Evolutionary conservation across 2,888 invertebrate species (phyloP), one percentile per base, ranked within the genome.

Genomic region (Gymnosoma rotundatum): DNA sequence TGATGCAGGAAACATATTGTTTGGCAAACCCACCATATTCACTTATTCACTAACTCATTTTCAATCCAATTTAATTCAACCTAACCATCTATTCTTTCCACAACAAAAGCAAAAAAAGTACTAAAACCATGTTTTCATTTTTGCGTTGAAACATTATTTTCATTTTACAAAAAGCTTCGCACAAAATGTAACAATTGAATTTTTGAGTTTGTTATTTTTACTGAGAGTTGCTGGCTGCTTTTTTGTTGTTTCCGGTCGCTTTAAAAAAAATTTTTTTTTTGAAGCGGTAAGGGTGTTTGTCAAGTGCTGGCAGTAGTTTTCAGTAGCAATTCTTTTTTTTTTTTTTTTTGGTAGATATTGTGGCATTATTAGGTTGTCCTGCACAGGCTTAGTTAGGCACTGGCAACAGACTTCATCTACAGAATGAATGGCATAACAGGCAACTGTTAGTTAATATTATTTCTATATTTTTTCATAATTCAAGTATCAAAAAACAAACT

Each of bases 91-190:
- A 67, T 76, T 78, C 81, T 80, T 85, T 86, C 73, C 81, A 81
- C 3, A 21, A 52, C 7, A n/a, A 20, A 48, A 21, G 14, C 32
- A 25, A 50, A 38, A 75, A 48, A 66, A 36, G 36, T n/a, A 38
- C 38, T 75, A 83, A 87, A 85, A 78, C 78, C 83, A 82, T 85
- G 69, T 84, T 76, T 70, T 76, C 75, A 56, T 83, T 82, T n/a
- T 72, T 76, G 69, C 74, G 48, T 69, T 79, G 70, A 61, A 73
- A 73, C 73, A 73, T 56, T 78, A 78, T 85, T 82, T 82, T 73
- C 82, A 78, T 74, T 85, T 82, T 78, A 82, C 72, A 78, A 85
- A 85, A 85, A 85, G 82, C 81, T 82, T 85, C 66, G 48, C 58
- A 66, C 56, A 82, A 78, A 63, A 56, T 60, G 69, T 72, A 82